Conservation (phyloP, 2,797 vertebrate species). For the Tragopan temminckii region DNA sequence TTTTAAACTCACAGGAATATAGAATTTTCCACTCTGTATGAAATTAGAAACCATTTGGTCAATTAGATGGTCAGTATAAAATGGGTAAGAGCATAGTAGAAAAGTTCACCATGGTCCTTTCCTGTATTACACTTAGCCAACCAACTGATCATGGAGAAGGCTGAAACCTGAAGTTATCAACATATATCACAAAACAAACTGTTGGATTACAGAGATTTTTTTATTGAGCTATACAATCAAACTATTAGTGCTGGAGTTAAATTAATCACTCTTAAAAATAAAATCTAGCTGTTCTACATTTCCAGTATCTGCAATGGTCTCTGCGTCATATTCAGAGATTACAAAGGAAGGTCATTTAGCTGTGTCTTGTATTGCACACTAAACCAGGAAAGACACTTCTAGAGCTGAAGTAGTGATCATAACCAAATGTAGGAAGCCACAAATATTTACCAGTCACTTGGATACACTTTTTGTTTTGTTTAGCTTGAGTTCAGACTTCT, state of each 20-base stretch:
- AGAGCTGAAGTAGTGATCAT: not conserved
- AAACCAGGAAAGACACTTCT: not conserved
- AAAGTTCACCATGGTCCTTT: not conserved
- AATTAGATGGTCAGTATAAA: not conserved
- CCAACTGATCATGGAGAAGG: not conserved
- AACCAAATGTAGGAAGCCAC: conserved; percentile 12
- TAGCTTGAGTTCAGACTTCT: conserved; percentile 9
- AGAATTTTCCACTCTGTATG: not conserved
- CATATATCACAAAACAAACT: not conserved
- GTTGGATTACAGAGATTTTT: not conserved
- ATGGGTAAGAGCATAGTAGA: not conserved
- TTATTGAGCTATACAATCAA: not conserved
- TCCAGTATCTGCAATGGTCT: not conserved
- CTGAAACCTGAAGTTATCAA: not conserved
- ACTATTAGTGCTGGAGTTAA: not conserved
- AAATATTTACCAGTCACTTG: conserved; percentile 57
- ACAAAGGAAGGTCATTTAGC: not conserved
- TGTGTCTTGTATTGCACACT: not conserved
- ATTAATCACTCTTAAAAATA: not conserved
- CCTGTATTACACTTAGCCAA: not conserved
- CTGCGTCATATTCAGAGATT: not conserved
- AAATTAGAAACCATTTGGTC: not conserved
- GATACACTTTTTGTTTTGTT: conserved; percentile 53
- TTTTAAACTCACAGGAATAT: not conserved
- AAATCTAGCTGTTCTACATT: not conserved